A percentile compares a stretch with the other conserved stretches of the same genome.
phyloP scores from a whole-genome alignment of 2,888 invertebrate species.

The Orthonevra nobilis region DNA sequence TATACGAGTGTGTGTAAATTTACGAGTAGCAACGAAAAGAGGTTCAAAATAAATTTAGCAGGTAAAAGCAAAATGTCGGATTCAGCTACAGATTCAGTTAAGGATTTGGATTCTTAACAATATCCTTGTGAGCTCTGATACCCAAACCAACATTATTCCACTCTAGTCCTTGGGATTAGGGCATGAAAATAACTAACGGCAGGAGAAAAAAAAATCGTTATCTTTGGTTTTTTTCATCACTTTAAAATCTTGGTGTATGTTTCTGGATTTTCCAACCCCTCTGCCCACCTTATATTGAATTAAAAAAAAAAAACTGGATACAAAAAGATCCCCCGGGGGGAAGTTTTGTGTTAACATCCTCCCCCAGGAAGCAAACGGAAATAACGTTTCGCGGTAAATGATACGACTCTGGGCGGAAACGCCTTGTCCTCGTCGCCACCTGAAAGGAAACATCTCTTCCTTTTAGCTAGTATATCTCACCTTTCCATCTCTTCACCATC shows the following conservation, averaged over 20 bases:
- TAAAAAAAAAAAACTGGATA: conserved; percentile 8
- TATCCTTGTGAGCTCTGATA: conserved; percentile 20
- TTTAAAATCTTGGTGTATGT: conserved; percentile 23
- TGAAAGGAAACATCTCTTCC: conserved; percentile 22
- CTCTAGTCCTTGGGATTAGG: conserved; percentile 23
- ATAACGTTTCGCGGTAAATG: conserved; percentile 63
- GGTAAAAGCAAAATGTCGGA: conserved; percentile 38
- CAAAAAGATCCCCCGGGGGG: conserved; percentile 24
- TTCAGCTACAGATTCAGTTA: no score
- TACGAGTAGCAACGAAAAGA: neutral
- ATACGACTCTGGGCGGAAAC: conserved; percentile 54
- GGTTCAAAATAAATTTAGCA: conserved; percentile 37
- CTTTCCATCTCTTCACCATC: conserved; percentile 5
- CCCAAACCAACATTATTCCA: conserved; percentile 3
- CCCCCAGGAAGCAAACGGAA: conserved; percentile 30
- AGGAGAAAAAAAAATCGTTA: conserved; percentile 39
- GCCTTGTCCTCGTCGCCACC: conserved; percentile 43
- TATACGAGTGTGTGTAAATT: neutral
- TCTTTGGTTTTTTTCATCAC: conserved; percentile 11
- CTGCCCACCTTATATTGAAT: conserved; percentile 27
- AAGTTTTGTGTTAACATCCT: conserved; percentile 35
- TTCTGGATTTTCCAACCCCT: conserved; percentile 5
- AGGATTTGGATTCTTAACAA: conserved; percentile 8
- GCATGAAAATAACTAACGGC: conserved; percentile 47
- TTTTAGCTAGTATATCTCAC: conserved; percentile 27